Percentiles rank a stretch among this genome's conserved stretches.
phyloP scores from a whole-genome alignment of 1,140 invertebrate genomes.

The Drosophila malerkotliana region DNA sequence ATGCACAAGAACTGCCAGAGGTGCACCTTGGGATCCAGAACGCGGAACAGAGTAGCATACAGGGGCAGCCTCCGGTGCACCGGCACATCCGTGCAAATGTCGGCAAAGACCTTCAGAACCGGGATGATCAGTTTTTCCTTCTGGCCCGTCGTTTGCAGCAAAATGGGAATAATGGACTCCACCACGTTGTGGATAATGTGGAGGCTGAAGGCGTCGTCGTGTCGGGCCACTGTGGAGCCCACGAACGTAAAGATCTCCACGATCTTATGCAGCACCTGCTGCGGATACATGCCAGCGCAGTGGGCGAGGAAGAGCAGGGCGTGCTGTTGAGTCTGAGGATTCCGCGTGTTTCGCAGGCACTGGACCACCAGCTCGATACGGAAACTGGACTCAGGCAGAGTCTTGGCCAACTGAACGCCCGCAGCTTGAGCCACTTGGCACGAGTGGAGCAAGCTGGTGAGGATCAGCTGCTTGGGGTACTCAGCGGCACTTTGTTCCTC shows the following conservation, averaged over 20 bases:
- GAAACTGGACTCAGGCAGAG: conserved; percentile 86
- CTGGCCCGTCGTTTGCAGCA: conserved; percentile 84
- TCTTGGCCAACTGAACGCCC: conserved; percentile 81
- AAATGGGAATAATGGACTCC: conserved; percentile 94
- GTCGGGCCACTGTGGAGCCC: conserved; percentile 94
- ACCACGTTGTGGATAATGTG: conserved; percentile 96
- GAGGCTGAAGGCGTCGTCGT: conserved; percentile 97
- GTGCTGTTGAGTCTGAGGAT: conserved; percentile 97
- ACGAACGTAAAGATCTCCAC: conserved; percentile 98
- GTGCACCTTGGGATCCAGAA: conserved; percentile 88
- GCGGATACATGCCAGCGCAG: conserved; percentile 90
- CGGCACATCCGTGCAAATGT: conserved; percentile 94
- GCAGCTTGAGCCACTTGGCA: conserved; percentile 86
- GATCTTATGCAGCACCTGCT: conserved; percentile 94
- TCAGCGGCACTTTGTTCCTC: conserved; percentile 94
- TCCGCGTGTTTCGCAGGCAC: conserved; percentile 94
- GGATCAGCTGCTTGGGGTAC: conserved; percentile 94
- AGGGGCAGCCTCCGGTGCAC: conserved; percentile 92
- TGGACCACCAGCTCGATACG: conserved; percentile 94
- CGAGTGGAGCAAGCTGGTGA: conserved; percentile 91
- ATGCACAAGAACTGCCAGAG: conserved; percentile 91
- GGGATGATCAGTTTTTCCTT: conserved; percentile 85
- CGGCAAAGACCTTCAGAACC: conserved; percentile 94
- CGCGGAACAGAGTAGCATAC: conserved; percentile 91
- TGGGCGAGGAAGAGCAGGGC: conserved; percentile 92